Evolutionary conservation across 1,140 invertebrate species (phyloP).

Genomic region (Paraescarpia echinospica): DNA sequence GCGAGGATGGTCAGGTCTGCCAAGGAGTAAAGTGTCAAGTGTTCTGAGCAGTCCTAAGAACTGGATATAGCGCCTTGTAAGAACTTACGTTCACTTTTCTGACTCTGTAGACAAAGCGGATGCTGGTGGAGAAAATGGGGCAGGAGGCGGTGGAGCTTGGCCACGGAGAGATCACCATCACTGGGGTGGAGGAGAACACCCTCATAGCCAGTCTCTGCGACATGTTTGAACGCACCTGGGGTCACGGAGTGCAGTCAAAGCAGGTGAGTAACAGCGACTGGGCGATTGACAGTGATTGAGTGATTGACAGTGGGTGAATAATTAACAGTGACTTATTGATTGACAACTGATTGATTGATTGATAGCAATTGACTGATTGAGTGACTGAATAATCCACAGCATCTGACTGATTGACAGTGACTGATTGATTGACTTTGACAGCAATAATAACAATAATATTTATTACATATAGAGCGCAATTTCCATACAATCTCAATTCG

Average conservation of each 20-base stretch:
- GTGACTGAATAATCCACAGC: background rate
- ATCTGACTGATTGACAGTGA: background rate
- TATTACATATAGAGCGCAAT: too few relatives aligned
- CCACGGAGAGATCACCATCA: slow-evolving; percentile 67
- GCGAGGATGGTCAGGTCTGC: too few relatives aligned
- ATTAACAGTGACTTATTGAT: slow-evolving; percentile 35
- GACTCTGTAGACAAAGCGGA: slow-evolving; percentile 86
- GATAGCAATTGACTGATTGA: background rate
- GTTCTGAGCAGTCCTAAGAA: too few relatives aligned
- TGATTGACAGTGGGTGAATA: background rate
- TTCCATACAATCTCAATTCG: too few relatives aligned
- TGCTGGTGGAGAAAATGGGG: slow-evolving; percentile 94
- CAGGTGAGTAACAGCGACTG: slow-evolving; percentile 62
- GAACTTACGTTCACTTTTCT: too few relatives aligned
- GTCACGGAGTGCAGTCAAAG: slow-evolving; percentile 92
- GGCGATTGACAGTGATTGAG: background rate
- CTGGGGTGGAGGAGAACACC: slow-evolving; percentile 92
- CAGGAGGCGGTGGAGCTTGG: slow-evolving; percentile 87
- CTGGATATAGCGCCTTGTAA: too few relatives aligned
- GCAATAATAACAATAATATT: background rate
- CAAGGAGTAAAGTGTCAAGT: too few relatives aligned
- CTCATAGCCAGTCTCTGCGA: slow-evolving; percentile 96
- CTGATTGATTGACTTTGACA: slow-evolving; percentile 34
- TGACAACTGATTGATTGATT: background rate
- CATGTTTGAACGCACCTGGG: slow-evolving; percentile 95